Conservation (phyloP, 1,140 invertebrate genomes). For the Globodera ellingtonae region DNA sequence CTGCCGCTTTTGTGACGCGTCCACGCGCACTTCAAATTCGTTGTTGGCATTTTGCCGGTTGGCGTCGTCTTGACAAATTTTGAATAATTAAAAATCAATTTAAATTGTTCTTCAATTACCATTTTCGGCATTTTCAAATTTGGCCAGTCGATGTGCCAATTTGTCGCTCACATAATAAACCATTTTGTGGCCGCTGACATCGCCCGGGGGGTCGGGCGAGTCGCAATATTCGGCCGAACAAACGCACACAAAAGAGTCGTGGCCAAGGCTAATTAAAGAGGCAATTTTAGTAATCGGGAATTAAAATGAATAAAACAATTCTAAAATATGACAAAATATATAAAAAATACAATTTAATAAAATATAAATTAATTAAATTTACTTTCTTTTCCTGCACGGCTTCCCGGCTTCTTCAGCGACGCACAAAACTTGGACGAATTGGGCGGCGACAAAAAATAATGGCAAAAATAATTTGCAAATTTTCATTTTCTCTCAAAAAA, state of each 20-base stretch:
- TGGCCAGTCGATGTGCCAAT: slow-evolving; percentile 13
- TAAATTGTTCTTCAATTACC: slow-evolving; percentile 2
- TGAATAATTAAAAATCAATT: neutral
- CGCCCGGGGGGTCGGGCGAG: slow-evolving; percentile 17
- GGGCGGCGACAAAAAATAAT: too few relatives aligned
- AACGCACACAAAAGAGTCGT: slow-evolving; percentile 36
- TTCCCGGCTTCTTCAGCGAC: too few relatives aligned
- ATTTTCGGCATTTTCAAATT: slow-evolving; percentile 4
- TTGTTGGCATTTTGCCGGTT: neutral
- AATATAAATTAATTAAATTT: neutral
- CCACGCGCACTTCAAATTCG: slow-evolving; percentile 22
- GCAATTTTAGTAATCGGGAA: neutral
- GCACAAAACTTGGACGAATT: too few relatives aligned
- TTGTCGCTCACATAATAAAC: slow-evolving; percentile 31
- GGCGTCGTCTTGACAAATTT: neutral
- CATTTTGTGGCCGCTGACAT: slow-evolving; percentile 15
- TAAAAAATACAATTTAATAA: neutral
- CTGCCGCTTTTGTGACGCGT: slow-evolving; percentile 50
- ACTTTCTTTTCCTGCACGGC: neutral
- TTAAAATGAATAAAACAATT: neutral
- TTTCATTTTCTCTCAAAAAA: too few relatives aligned
- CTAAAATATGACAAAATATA: neutral
- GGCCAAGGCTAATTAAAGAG: slow-evolving; percentile 16
- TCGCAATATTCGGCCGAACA: slow-evolving; percentile 30
- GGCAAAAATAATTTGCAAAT: too few relatives aligned